Percentiles rank a stretch among this genome's conserved stretches.
These are phyloP conservation scores for Cepaea nemoralis DNA, from an alignment of 1,140 invertebrate genomes.

Conservation along the genomic window DNA sequence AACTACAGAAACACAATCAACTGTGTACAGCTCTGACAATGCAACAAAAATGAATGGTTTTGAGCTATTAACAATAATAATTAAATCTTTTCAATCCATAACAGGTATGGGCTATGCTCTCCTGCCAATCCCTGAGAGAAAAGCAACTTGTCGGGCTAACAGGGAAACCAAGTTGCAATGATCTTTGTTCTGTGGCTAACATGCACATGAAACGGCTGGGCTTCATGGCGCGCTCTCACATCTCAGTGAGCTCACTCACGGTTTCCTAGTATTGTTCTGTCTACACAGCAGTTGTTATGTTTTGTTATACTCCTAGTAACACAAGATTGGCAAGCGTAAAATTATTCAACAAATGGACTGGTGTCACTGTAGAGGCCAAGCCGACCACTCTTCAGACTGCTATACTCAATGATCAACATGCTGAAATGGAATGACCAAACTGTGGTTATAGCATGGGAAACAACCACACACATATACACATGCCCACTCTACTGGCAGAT, in stretches of 20 bases:
- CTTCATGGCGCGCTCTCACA: background rate
- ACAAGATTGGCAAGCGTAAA: background rate
- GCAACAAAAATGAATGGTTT: background rate
- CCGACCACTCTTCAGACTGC: background rate
- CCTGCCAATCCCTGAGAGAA: background rate
- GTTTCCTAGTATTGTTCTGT: background rate
- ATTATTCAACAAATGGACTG: background rate
- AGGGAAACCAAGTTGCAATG: background rate
- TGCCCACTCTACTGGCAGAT: too few relatives aligned
- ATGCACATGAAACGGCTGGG: background rate
- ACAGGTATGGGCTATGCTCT: background rate
- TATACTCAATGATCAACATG: constrained; percentile 6
- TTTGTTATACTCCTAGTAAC: too few relatives aligned
- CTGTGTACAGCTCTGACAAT: too few relatives aligned
- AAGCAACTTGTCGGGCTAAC: background rate
- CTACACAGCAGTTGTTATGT: background rate
- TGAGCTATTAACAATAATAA: background rate
- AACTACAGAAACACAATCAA: too few relatives aligned
- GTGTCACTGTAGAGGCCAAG: background rate
- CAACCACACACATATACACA: background rate
- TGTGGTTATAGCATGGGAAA: background rate
- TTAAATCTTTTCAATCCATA: background rate
- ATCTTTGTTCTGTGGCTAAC: background rate
- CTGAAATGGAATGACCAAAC: background rate
- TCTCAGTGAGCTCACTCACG: background rate